A percentile compares a stretch with the other conserved stretches of the same genome.
phyloP scores from a whole-genome alignment of 53 echinoderm and acorn worm genomes.

The Stichopus horrens region DNA sequence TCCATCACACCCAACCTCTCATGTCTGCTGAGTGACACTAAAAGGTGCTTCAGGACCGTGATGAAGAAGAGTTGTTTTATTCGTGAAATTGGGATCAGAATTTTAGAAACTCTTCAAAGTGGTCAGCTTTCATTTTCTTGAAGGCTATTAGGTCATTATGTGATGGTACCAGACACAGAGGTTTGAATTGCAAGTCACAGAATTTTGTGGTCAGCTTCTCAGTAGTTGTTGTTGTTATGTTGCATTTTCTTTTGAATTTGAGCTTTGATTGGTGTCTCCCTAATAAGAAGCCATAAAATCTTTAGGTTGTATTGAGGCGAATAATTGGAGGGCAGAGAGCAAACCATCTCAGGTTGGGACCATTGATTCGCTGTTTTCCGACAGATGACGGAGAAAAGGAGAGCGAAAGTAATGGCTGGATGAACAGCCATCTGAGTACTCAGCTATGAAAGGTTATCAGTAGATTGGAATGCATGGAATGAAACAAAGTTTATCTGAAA shows the following conservation, averaged over 20 bases:
- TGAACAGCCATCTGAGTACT: conserved; percentile 1
- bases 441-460: conserved; percentile 1
- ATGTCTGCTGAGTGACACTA: too few relatives aligned
- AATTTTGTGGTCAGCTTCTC: too few relatives aligned
- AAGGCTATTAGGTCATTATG: too few relatives aligned
- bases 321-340: background rate
- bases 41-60: too few relatives aligned
- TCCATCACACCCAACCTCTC: too few relatives aligned
- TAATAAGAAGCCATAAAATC: background rate
- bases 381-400: background rate
- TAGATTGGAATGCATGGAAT: background rate
- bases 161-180: too few relatives aligned
- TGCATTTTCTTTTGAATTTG: background rate
- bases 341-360: background rate
- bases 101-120: too few relatives aligned
- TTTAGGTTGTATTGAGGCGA: background rate
- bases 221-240: too few relatives aligned
- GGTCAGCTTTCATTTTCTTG: too few relatives aligned
- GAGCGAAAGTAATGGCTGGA: background rate
- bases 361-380: background rate
- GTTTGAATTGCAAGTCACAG: too few relatives aligned
- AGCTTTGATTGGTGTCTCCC: background rate
- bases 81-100: too few relatives aligned
- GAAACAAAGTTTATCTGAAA: background rate
- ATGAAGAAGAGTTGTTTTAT: too few relatives aligned